phyloP scores from a whole-genome alignment of 1,140 invertebrate genomes.

The Ips nitidus region DNA sequence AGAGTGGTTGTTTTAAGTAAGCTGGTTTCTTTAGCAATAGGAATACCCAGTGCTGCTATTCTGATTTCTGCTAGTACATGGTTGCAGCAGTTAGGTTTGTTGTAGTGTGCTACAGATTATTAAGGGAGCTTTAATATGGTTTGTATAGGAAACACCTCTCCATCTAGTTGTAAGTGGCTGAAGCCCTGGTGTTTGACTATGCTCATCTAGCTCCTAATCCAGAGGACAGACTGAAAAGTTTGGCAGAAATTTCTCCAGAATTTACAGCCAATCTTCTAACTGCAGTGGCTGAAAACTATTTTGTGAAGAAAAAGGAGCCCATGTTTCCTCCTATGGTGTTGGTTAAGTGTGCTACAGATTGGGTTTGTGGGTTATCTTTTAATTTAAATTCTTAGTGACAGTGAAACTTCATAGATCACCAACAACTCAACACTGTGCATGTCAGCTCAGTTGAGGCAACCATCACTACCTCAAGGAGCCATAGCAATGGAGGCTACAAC shows the following conservation, averaged over 20 bases:
- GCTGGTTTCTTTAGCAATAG: slow-evolving; percentile 75
- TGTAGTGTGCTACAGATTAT: background rate
- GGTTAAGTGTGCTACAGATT: slow-evolving; percentile 65
- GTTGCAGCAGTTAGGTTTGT: slow-evolving; percentile 71
- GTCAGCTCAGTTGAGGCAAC: slow-evolving; percentile 68
- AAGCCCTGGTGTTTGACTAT: slow-evolving; percentile 76
- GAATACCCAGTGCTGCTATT: slow-evolving; percentile 70
- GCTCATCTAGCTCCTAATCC: slow-evolving; percentile 70
- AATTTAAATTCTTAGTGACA: slow-evolving; percentile 1
- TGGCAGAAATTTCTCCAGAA: slow-evolving; percentile 71
- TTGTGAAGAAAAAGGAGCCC: slow-evolving; percentile 51
- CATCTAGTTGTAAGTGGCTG: slow-evolving; percentile 69
- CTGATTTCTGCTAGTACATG: slow-evolving; percentile 78
- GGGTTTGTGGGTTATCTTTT: slow-evolving; percentile 53
- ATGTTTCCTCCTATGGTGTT: slow-evolving; percentile 61
- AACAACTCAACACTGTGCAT: slow-evolving; percentile 69
- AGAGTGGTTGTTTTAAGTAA: slow-evolving; percentile 73
- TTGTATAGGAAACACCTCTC: slow-evolving; percentile 66
- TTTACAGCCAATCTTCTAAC: slow-evolving; percentile 81
- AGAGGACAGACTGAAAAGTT: slow-evolving; percentile 63
- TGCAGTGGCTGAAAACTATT: slow-evolving; percentile 76
- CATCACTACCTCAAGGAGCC: slow-evolving; percentile 69
- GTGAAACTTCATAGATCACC: slow-evolving; percentile 54
- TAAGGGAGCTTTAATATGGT: background rate
- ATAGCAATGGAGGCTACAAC: slow-evolving; percentile 81